Base-by-base conservation (phyloP, 2,888 invertebrate species). In the Brenthis daphne region DNA sequence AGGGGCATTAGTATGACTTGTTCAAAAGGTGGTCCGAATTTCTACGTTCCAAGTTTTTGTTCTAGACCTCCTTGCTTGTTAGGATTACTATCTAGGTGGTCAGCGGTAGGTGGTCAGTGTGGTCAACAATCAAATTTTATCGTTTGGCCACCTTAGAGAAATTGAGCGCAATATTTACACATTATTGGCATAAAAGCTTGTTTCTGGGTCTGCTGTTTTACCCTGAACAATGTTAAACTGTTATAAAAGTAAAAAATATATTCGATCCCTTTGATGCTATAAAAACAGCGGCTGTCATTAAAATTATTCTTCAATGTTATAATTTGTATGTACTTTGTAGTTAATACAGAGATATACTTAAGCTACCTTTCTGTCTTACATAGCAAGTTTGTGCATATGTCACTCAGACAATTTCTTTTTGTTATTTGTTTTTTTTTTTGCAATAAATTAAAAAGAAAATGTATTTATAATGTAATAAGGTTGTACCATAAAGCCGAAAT, bases 41-140 rank as follows among this genome's bases (percentile, higher is more conserved):
- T 75, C 70, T 69, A 67, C 43, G n/a, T 69, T 66, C 51, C 16
- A 51, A 64, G 70, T 85, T 85, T 85, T 83, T 84, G 76, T 75
- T 65, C 57, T 60, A 70, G 76, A 75, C 76, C 75, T 73, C 77
- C 77, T 73, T 69, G 72, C 68, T 20, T 55, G 61, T 67, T 67
- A 67, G 67, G 43, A 63, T 55, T n/a, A 67, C 75, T 55, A 67
- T 74, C 77, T 79, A 79, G 81, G 80, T 73, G 69, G 70, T 60
- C 76, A 74, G 20, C 75, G 65, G 63, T 79, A 78, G 81, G 80
- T 73, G 69, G 70, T 64, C 76, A 74, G 33, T 76, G 68, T 71
- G 57, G 65, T 63, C 61, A 51, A 61, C 63, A 55, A 68, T 67
- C 54, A 67, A 67, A 67, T 33, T 67, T 68, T 65, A 68, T 68